These are phyloP conservation scores for Magallana ariakensis DNA, from an alignment of 1,140 invertebrate genomes.

Conservation along the genomic window DNA sequence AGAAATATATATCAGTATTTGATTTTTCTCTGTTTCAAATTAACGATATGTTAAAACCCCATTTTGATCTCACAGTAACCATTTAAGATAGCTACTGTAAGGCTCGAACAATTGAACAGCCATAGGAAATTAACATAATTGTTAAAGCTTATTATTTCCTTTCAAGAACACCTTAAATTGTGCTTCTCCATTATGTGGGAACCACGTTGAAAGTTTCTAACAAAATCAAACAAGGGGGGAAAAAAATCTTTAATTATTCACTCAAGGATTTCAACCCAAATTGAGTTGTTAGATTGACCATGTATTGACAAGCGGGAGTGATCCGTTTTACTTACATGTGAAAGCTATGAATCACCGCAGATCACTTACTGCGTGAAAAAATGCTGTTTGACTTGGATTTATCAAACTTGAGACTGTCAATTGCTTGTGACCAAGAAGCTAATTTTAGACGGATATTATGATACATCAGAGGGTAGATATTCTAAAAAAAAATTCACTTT, in stretches of 20 bases:
- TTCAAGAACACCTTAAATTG: slow-evolving; percentile 3
- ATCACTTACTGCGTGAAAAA: slow-evolving; percentile 16
- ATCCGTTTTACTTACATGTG: slow-evolving; percentile 34
- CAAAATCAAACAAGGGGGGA: not conserved
- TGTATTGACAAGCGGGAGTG: slow-evolving; percentile 20
- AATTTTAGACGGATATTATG: not conserved
- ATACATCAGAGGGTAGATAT: not conserved
- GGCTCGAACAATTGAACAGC: not conserved
- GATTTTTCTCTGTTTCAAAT: slow-evolving; percentile 14
- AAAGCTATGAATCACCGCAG: slow-evolving; percentile 7
- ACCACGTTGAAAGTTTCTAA: slow-evolving; percentile 33
- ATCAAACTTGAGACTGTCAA: not conserved
- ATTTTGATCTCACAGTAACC: slow-evolving; percentile 1
- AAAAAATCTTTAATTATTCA: slow-evolving; percentile 5
- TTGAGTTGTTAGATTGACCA: slow-evolving; percentile 34
- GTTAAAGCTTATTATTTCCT: not conserved
- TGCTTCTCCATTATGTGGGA: not conserved
- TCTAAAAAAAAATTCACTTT: too few species aligned
- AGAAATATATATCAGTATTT: not conserved
- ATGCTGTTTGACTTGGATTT: slow-evolving; percentile 22
- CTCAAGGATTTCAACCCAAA: slow-evolving; percentile 29
- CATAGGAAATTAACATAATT: slow-evolving; percentile 35
- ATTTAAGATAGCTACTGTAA: not conserved
- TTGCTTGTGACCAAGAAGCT: not conserved
- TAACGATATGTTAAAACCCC: slow-evolving; percentile 16